Evolutionary conservation across 2,797 vertebrate species (phyloP), one percentile per base, ranked within the genome.

Genomic region (Cirrhinus mrigala): DNA sequence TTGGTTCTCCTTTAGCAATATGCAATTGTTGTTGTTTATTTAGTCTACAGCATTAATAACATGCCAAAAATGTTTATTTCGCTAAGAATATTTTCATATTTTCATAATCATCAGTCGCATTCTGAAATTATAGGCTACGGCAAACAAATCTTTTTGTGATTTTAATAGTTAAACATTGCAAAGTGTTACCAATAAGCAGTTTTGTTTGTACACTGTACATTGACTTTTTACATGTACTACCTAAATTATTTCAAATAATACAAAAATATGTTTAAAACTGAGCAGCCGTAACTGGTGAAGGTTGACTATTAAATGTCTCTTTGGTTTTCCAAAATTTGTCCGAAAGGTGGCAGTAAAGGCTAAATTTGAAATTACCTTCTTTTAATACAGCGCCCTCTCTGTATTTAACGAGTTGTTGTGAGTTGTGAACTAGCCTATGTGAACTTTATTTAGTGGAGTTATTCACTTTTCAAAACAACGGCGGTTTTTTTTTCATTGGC

Each of bases 291-390:
- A 46, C 44, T 11, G 33, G 33, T 37, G 44, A 46, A 46, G 44
- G 44, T 10, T 46, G 44, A 11, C 44, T 46, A 60, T 52, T 52
- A 18, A 7, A 16, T 29, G 27, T 29, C 0, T 18, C 4, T 33
- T 15, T 20, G 37, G 33, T 60, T 58, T 60, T 48, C 40, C 24
- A 60, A 15, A 15, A n/a, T 50, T n/a, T 62, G 12, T 74, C 40
- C 85, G 3, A 24, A 50, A 64, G 80, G 54, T 78, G 85, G 64
- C 74, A 78, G 80, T 73, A 76, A 62, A 40, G 14, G 40, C 20
- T 64, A 73, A 54, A n/a, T 74, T 76, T 37, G 16, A 87, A 76
- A 60, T 71, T 4, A 24, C n/a, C 20, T 12, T 6, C 16, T 22
- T 46, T 68, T 4, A 76, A 20, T 18, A 50, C n/a, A 29, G 16